Base-by-base conservation (phyloP, 2,113 vertebrate genomes). In the Oncorhynchus mykiss region DNA sequence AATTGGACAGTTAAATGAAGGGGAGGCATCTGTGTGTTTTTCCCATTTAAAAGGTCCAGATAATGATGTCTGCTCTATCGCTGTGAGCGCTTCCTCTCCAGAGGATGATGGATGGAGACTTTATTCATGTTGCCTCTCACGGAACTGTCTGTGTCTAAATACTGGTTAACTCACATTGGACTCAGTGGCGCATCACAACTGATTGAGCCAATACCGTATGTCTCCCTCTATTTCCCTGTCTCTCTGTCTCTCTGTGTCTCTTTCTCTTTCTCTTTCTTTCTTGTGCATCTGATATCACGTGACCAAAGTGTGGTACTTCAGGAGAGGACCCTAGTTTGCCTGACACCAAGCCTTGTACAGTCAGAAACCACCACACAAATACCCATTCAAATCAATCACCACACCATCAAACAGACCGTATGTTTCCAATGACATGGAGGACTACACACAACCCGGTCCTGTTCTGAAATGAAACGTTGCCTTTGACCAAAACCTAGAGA, bases 71-170 rank as follows among this genome's bases (percentile, higher is more conserved):
- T 74, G 73, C 78, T 84, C 66, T 71, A 73, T 80, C 51, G 11
- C 74, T 65, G 39, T 64, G 67, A 71, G 71, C 24, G 25, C 77
- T 78, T 77, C 81, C 81, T 77, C 27, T 72, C 8, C 13, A 49
- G 70, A 54, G 27, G 3, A 78, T 91, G 90, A 91, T 90, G 70
- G 85, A 91, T 91, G 83, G 78, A 78, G 87, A 80, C 80, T 86
- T 70, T 9, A 12, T 45, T 11, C 39, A 45, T 45, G 39, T 45
- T 45, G 39, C 9, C 39, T 45, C 39, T 73, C 39, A 45, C 11
- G 2, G 9, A 45, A 11, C 39, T 45, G 39, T 9, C 9, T 12
- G 39, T 45, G 9, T 45, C 39, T 45, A 3, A 45, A 45, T 2
- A 45, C 39, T 45, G 9, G 9, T 45, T 45, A 45, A 45, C 39